phyloP scores from a whole-genome alignment of 2,113 vertebrate genomes.

The Aix galericulata region DNA sequence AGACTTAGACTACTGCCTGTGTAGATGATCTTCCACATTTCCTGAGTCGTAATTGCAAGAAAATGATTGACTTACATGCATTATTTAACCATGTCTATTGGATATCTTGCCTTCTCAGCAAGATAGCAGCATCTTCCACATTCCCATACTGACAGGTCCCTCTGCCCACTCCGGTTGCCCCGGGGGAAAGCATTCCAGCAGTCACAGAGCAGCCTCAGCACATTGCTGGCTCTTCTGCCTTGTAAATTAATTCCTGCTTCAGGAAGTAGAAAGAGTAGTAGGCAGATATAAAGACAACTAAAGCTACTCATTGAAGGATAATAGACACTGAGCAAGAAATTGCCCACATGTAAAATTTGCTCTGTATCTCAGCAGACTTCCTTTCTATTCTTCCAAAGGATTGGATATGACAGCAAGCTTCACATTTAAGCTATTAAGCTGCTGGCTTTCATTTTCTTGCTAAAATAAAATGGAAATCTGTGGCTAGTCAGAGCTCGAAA shows the following conservation, averaged over 20 bases:
- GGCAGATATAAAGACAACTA: not conserved
- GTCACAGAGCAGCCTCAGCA: fast-evolving
- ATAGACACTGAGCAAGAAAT: not conserved
- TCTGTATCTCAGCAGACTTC: not conserved
- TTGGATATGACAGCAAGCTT: not conserved
- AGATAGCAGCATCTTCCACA: fast-evolving
- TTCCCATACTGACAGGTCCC: not conserved
- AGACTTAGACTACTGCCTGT: fast-evolving
- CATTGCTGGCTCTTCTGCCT: not conserved
- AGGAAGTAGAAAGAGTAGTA: not conserved
- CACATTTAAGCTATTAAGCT: not conserved
- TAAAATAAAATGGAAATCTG: not conserved
- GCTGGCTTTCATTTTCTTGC: not conserved
- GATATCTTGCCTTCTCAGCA: not conserved
- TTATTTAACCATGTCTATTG: not conserved
- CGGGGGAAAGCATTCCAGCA: fast-evolving
- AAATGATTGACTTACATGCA: fast-evolving
- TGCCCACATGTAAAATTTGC: not conserved
- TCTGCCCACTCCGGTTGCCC: fast-evolving
- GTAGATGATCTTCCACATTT: fast-evolving
- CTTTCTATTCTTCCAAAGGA: not conserved
- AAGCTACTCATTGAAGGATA: not conserved
- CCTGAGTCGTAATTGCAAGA: not conserved
- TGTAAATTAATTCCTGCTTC: not conserved
- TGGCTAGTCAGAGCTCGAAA: not conserved